Conservation (phyloP, 2,888 invertebrate genomes). For the Luffia ferchaultella region DNA sequence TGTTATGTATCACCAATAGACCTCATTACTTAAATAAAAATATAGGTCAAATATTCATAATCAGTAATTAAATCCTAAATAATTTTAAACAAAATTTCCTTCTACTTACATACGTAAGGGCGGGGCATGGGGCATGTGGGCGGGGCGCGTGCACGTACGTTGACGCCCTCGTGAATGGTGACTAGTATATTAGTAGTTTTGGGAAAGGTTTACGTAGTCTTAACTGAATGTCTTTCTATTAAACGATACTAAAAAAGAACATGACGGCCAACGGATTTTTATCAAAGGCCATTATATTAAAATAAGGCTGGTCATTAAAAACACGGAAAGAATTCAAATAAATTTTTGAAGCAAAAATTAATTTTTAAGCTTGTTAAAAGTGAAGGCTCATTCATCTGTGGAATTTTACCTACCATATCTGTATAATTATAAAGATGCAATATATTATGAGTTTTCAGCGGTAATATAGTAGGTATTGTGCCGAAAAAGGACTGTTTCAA, state of each 20-base stretch:
- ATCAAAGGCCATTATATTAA: background rate
- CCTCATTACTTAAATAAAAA: background rate
- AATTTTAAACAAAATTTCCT: no score
- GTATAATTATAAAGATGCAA: background rate
- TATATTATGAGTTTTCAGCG: background rate
- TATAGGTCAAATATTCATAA: no score
- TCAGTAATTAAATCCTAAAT: no score
- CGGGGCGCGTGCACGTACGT: no score
- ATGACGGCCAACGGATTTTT: background rate
- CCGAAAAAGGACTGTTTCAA: background rate
- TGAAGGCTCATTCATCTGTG: no score
- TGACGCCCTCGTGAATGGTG: no score
- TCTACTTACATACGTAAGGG: no score
- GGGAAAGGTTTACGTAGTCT: background rate
- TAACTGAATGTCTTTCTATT: background rate
- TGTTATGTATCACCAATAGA: no score
- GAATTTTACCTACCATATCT: no score
- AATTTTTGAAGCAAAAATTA: background rate
- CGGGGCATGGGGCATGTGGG: no score
- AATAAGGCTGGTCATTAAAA: background rate
- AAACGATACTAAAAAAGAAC: background rate
- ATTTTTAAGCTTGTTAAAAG: no score
- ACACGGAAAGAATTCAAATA: background rate
- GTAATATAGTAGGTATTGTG: background rate
- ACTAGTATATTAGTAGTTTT: background rate